phyloP scores from a whole-genome alignment of 2,797 vertebrate species.

The Diplodus puntazzo region DNA sequence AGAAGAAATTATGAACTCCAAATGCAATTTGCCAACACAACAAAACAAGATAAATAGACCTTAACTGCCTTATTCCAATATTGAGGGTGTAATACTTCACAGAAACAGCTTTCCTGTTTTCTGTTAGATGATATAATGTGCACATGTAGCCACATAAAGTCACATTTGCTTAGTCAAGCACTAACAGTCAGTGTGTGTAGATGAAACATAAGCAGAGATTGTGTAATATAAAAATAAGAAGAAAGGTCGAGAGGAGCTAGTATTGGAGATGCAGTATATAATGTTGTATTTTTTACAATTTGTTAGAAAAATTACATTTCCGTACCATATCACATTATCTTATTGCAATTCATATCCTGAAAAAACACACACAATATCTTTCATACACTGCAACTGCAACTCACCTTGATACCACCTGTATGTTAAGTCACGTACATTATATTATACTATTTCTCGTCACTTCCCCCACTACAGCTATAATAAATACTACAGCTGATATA shows the following conservation, averaged over 20 bases:
- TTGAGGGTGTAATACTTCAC: constrained; percentile 23
- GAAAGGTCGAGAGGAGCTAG: neutral
- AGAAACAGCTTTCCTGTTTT: constrained; percentile 28
- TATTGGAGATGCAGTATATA: neutral
- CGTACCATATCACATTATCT: neutral
- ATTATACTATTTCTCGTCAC: no score
- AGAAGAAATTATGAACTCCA: constrained; percentile 44
- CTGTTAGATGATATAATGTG: constrained; percentile 15
- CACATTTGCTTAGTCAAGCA: constrained; percentile 5
- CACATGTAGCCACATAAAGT: constrained; percentile 4
- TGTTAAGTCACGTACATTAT: no score
- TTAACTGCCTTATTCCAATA: constrained; percentile 21
- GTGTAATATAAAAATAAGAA: neutral
- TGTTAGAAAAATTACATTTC: no score
- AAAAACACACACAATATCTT: no score
- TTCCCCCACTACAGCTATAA: no score
- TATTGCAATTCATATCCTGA: neutral
- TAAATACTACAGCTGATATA: no score
- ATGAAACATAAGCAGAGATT: constrained; percentile 3
- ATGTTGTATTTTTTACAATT: neutral
- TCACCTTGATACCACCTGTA: neutral
- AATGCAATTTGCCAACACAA: constrained; percentile 45
- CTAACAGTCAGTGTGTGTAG: neutral
- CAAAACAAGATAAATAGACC: constrained; percentile 50
- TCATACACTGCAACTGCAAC: neutral